Percentiles rank a stretch among this genome's conserved stretches.
Conservation (phyloP, 2,797 vertebrate genomes). For the Dallia pectoralis region DNA sequence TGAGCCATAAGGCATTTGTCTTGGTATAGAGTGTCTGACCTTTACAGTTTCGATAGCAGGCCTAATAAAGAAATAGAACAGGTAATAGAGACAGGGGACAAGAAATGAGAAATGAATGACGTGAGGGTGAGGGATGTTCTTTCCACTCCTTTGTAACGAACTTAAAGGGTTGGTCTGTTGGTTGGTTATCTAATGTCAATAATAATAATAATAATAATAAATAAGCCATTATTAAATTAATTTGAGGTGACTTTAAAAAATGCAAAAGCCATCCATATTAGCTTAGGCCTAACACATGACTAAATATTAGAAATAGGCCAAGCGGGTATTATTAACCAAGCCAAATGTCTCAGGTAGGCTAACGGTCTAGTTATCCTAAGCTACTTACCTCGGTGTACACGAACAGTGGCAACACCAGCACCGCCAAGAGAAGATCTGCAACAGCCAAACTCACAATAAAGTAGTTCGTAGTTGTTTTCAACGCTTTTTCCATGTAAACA, state of each 20-base stretch:
- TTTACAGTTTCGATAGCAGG: not conserved
- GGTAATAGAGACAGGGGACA: not conserved
- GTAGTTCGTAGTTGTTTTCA: slow-evolving; percentile 96
- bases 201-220: too few species aligned
- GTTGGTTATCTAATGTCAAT: too few species aligned
- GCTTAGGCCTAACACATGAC: not conserved
- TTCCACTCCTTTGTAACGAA: not conserved
- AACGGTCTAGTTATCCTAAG: not conserved
- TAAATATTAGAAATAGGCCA: slow-evolving; percentile 8
- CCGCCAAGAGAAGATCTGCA: slow-evolving; percentile 87
- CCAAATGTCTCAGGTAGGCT: slow-evolving; percentile 10
- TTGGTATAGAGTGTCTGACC: not conserved
- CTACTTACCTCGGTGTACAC: slow-evolving; percentile 88
- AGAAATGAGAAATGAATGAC: not conserved
- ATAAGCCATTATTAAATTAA: too few species aligned
- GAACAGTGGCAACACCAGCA: slow-evolving; percentile 91
- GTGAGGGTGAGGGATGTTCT: slow-evolving; percentile 6
- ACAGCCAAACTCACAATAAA: slow-evolving; percentile 94
- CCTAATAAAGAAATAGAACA: not conserved
- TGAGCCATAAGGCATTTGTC: not conserved
- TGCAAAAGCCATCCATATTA: not conserved
- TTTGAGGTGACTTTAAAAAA: too few species aligned
- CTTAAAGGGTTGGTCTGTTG: not conserved
- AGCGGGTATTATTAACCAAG: not conserved
- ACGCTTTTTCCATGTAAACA: slow-evolving; percentile 86